phyloP scores from a whole-genome alignment of 1,140 invertebrate species.

The Galleria mellonella region DNA sequence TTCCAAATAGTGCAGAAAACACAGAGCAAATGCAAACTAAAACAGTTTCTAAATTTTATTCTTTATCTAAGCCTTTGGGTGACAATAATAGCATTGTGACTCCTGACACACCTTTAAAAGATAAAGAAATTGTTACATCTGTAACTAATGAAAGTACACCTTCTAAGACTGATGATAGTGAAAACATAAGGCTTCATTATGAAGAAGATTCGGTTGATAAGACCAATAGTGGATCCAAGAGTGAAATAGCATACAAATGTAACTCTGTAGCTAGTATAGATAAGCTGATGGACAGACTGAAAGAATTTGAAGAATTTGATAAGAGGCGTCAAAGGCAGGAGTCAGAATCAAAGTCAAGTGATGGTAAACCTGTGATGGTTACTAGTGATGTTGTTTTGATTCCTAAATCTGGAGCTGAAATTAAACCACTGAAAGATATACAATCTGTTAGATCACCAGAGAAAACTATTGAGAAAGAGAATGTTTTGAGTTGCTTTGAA shows the following conservation, averaged over 20 bases:
- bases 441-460: conserved; percentile 60
- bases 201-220: conserved; percentile 58
- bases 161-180: conserved; percentile 60
- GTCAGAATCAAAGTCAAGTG: conserved; percentile 50
- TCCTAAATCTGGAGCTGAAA: conserved; percentile 63
- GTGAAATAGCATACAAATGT: conserved; percentile 55
- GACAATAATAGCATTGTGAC: conserved; percentile 50
- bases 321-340: conserved; percentile 67
- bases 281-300: conserved; percentile 69
- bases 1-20: conserved; percentile 28
- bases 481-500: conserved; percentile 69
- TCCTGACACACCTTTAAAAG: conserved; percentile 63
- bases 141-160: conserved; percentile 58
- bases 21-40: conserved; percentile 45
- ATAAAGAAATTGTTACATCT: conserved; percentile 51
- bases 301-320: conserved; percentile 70
- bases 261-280: conserved; percentile 57
- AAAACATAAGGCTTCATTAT: conserved; percentile 62
- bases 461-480: conserved; percentile 64
- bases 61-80: conserved; percentile 45
- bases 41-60: conserved; percentile 49
- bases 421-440: conserved; percentile 64
- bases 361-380: conserved; percentile 61
- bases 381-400: conserved; percentile 68
- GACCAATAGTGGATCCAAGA: conserved; percentile 41